Evolutionary conservation across 2,888 invertebrate genomes (phyloP).

Genomic region (Lycophotia porphyrea): DNA sequence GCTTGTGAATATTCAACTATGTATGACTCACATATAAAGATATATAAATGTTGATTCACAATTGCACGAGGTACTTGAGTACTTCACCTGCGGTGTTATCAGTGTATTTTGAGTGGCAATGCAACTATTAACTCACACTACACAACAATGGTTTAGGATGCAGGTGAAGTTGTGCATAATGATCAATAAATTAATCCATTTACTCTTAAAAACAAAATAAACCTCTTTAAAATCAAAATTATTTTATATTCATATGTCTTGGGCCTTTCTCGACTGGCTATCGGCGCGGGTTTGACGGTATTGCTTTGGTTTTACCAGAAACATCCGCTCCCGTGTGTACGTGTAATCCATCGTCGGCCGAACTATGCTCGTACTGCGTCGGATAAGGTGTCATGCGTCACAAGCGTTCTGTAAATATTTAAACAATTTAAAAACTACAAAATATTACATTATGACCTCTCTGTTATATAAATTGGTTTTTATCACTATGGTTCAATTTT

Average conservation of each 20-base stretch:
- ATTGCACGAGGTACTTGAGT: constrained; percentile 31
- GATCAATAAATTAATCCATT: constrained; percentile 16
- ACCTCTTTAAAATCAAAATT: not conserved
- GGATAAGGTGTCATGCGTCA: not conserved
- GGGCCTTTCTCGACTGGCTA: not conserved
- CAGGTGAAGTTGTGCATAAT: constrained; percentile 38
- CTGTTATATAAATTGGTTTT: constrained; percentile 10
- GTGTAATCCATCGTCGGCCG: not conserved
- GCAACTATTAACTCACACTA: constrained; percentile 16
- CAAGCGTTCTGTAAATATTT: not conserved
- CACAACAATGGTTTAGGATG: constrained; percentile 21
- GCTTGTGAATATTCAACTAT: constrained; percentile 38
- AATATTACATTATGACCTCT: constrained; percentile 10
- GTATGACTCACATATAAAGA: constrained; percentile 34
- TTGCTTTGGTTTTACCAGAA: constrained; percentile 6
- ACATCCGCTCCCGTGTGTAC: not conserved
- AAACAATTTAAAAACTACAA: not conserved
- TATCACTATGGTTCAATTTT: constrained; percentile 20
- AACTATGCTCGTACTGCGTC: not conserved
- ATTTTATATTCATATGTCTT: constrained; percentile 3
- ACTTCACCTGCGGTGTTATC: constrained; percentile 45
- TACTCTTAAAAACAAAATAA: constrained; percentile 13
- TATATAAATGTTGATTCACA: constrained; percentile 42
- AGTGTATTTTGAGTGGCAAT: constrained; percentile 23
- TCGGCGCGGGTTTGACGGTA: not conserved